These are phyloP conservation scores for Lemur catta DNA, from an alignment of 2,797 vertebrate genomes.

Conservation along the genomic window DNA sequence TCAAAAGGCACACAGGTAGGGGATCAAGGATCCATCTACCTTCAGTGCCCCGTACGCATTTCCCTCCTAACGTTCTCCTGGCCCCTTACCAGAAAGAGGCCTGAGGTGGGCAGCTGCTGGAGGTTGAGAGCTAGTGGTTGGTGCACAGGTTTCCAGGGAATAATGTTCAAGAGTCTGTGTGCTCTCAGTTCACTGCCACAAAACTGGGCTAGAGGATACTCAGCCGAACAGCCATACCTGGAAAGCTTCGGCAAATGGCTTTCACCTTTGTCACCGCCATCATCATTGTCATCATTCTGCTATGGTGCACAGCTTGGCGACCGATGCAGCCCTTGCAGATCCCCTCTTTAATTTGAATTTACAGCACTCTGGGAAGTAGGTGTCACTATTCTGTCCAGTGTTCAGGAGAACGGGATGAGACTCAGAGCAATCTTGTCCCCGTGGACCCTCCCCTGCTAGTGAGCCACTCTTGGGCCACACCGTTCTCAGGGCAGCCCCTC, in stretches of 20 bases:
- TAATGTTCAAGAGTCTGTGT: not conserved
- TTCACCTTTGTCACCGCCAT: rapidly evolving
- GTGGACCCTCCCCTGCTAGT: not conserved
- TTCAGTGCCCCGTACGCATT: not conserved
- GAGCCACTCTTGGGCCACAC: not conserved
- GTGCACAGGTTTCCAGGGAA: not conserved
- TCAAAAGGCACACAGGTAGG: not conserved
- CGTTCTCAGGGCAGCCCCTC: not conserved
- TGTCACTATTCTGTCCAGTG: not conserved
- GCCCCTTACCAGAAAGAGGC: not conserved
- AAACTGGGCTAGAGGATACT: not conserved
- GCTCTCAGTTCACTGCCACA: not conserved
- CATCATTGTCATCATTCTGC: rapidly evolving
- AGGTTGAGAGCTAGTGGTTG: not conserved
- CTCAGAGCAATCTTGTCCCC: not conserved
- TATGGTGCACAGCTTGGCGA: rapidly evolving
- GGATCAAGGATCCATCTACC: not conserved
- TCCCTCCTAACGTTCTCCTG: not conserved
- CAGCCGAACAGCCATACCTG: too few relatives aligned
- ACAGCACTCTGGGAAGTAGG: rapidly evolving
- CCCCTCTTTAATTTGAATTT: not conserved
- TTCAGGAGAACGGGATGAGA: not conserved
- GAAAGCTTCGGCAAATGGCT: not conserved
- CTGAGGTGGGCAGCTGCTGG: rapidly evolving
- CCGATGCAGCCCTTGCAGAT: rapidly evolving